Base-by-base conservation (phyloP, 1,140 invertebrate species). In the Macrotrachela quadricornifera region DNA sequence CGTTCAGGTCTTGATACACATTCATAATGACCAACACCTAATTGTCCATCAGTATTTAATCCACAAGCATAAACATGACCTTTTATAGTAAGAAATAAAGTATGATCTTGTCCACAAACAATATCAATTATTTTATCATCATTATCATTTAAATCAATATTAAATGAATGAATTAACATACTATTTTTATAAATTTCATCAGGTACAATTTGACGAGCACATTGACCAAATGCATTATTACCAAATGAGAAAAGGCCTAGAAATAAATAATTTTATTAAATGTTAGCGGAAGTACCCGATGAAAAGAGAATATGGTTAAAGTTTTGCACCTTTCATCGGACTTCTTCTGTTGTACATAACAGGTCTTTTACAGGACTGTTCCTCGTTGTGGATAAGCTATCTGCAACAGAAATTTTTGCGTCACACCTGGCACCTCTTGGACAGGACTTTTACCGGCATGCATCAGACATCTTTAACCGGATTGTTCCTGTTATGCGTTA, bases 151-250 rank as follows among this genome's bases (percentile, higher is more conserved):
- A 57, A 16, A 15, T 56, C 40, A 45, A 40, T 9, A 11, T 18
- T 40, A 48, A 57, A 46, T 17, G n/a, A 55, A 50, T 46, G 6
- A 50, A 50, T n/a, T 41, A 30, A 21, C 36, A 46, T 6, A 41
- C 13, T 16, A 53, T 39, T 39, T 14, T 59, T 56, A 62, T 84
- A 87, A 49, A 80, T 71, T 70, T 94, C 85, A 61, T 80, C 73
- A 17, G 76, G 63, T 58, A 90, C 78, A 58, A 91, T 79, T 51
- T 72, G 72, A 46, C 87, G 71, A 0, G 85, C 87, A 71, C 90
- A 95, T 66, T 95, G 90, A 12, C 90, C 90, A 70, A 83, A 90
- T 0, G 78, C 75, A 75, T 95, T 95, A 64, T 88, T 87, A 15
- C 90, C 90, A 57, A 91, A 66, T 41, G 81, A 78, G 61, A 80